Evolutionary conservation across 2,797 vertebrate genomes (phyloP), one percentile per base, ranked within the genome.

Genomic region (Diglossa cyanea): DNA sequence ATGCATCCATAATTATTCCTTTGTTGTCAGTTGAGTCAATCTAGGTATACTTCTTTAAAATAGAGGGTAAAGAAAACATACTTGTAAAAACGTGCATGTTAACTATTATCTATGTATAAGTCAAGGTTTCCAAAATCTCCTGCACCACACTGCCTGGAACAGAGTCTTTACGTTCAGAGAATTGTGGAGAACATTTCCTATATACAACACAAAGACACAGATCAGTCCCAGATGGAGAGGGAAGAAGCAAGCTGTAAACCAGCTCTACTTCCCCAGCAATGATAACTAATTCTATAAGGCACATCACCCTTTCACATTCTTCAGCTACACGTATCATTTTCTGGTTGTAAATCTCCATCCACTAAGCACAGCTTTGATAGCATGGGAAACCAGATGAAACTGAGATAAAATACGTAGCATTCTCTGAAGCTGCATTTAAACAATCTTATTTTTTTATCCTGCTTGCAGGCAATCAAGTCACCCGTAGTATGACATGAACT

Each of bases 341-440:
- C 95, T 94, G 73, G 47, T 95, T 88, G 37, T 95, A 96, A 96
- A 95, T 88, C 94, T 95, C 88, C 76, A 86, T 84, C 51, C 58
- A 68, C 82, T 90, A 88, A 95, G 93, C 40, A 72, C 13, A 61
- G 85, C 95, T 96, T 96, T 95, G 94, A 95, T 94, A 96, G 86
- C 71, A 93, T 86, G 94, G 86, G 91, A 96, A 96, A 93, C 70
- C 95, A 95, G 95, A 93, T 90, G 79, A 96, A 96, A 94, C 65
- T 3, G 6, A 94, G 82, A 91, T 83, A 93, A 93, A 94, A 88
- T 95, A 93, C 11, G 25, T 78, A 84, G 90, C 85, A 67, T 68
- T 80, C 90, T 82, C 85, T 90, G 91, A 95, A 94, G 76, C 45
- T 91, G 35, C 75, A 79, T 89, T 96, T 82, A 82, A 95, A 76